Evolutionary conservation across 2,888 invertebrate genomes (phyloP), one percentile per base, ranked within the genome.

Genomic region (Limnephilus rhombicus): DNA sequence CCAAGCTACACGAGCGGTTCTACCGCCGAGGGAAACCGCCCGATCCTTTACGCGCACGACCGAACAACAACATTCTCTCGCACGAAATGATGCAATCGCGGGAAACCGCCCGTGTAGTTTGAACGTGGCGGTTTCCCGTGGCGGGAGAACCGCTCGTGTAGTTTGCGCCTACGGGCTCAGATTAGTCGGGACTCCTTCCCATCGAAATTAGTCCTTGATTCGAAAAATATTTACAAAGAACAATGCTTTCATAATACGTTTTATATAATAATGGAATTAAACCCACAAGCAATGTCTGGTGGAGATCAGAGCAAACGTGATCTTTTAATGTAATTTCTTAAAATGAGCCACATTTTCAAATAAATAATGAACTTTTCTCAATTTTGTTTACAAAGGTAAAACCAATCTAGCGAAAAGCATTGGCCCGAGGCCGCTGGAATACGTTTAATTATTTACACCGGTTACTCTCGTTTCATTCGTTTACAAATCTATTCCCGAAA

Each of bases 391-490:
- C 90, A 90, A 90, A 90, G 90, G 83, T 49, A 90, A 90, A 90
- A 90, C 85, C 90, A 90, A 85, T 85, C 34, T 34, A 41, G 83
- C 37, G 85, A 34, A 83, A 83, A 90, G 81, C 90, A 68, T 83
- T 37, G 31, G 85, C 90, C 90, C 53, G 53, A 34, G 85, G 90
- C 85, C 31, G 95, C 95, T 34, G 18, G 95, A 96, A 96, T 96
- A 95, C 89, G 89, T 96, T 95, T 96, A 96, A 96, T 96, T 95
- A 95, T 95, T 95, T 96, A 95, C 95, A 96, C 95, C 53, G 89
- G 82, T 45, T 83, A 53, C 68, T 86, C 80, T 68, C 83, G 88
- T 90, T 88, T 90, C 90, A 92, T 92, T 90, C 87, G 90, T 45
- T 90, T 85, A 80, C 82, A 85, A 90, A 92, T 92, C 80, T 86